A percentile compares a stretch with the other conserved stretches of the same genome.
phyloP scores from a whole-genome alignment of 2,797 vertebrate genomes.

The Valencia hispanica region DNA sequence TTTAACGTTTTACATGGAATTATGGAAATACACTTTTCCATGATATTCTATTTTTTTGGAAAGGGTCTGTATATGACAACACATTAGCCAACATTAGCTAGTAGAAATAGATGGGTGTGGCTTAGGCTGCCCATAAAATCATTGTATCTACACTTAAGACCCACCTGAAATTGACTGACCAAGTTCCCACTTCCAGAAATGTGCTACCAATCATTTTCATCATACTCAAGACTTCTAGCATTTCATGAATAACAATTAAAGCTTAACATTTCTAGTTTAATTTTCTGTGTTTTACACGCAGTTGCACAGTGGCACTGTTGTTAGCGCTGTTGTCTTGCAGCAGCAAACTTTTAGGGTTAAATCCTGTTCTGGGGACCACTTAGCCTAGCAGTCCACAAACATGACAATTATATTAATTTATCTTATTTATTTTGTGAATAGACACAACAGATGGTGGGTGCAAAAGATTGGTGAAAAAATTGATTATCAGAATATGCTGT shows the following conservation, averaged over 20 bases:
- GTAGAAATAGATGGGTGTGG: too few species aligned
- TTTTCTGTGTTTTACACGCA: background rate
- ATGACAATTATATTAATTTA: background rate
- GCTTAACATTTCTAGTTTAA: background rate
- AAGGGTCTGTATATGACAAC: too few species aligned
- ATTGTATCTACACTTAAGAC: too few species aligned
- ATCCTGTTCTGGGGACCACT: background rate
- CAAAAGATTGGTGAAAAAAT: background rate
- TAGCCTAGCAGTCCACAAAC: background rate
- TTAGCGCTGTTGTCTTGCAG: background rate
- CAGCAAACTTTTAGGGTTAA: background rate
- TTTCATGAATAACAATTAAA: background rate
- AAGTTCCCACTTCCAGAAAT: too few species aligned
- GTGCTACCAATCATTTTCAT: background rate
- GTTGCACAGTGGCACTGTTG: background rate
- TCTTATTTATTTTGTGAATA: background rate
- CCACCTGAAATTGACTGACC: too few species aligned
- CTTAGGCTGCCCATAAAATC: too few species aligned
- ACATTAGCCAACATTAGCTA: too few species aligned
- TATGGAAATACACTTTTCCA: too few species aligned
- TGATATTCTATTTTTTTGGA: too few species aligned
- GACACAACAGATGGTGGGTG: background rate
- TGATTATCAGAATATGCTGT: too few species aligned
- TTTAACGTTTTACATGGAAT: too few species aligned
- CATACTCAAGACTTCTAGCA: too few species aligned